These are phyloP conservation scores for Synanthedon vespiformis DNA, from an alignment of 2,888 invertebrate species.

Conservation along the genomic window DNA sequence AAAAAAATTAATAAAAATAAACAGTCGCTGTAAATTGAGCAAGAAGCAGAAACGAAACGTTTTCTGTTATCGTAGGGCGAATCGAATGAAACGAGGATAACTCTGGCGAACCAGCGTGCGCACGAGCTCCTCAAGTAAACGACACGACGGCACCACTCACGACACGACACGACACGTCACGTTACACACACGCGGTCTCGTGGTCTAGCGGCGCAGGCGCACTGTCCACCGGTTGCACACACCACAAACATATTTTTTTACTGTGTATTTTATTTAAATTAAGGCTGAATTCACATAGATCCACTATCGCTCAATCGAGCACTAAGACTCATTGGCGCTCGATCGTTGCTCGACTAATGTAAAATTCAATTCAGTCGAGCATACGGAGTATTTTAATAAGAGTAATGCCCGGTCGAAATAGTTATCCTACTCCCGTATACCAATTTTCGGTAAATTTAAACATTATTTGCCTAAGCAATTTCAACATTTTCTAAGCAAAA, in stretches of 20 bases:
- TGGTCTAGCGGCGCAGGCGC: constrained; percentile 18
- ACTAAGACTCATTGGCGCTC: no score
- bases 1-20: neutral
- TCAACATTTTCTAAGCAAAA: no score
- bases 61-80: constrained; percentile 72
- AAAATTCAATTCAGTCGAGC: no score
- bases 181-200: constrained; percentile 46
- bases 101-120: constrained; percentile 96
- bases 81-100: constrained; percentile 96
- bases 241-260: constrained; percentile 2
- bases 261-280: no score
- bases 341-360: no score
- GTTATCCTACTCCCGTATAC: no score
- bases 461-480: no score
- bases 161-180: constrained; percentile 11
- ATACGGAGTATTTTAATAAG: no score
- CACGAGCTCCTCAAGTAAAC: constrained; percentile 94
- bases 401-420: no score
- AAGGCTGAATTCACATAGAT: no score
- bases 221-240: constrained; percentile 19
- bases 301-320: no score
- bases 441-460: no score
- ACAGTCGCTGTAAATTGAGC: constrained; percentile 42
- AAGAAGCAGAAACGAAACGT: constrained; percentile 32
- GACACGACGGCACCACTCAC: constrained; percentile 39